Evolutionary conservation across 2,888 invertebrate genomes (phyloP), one percentile per base, ranked within the genome.

Genomic region (Coleophora flavipennella): DNA sequence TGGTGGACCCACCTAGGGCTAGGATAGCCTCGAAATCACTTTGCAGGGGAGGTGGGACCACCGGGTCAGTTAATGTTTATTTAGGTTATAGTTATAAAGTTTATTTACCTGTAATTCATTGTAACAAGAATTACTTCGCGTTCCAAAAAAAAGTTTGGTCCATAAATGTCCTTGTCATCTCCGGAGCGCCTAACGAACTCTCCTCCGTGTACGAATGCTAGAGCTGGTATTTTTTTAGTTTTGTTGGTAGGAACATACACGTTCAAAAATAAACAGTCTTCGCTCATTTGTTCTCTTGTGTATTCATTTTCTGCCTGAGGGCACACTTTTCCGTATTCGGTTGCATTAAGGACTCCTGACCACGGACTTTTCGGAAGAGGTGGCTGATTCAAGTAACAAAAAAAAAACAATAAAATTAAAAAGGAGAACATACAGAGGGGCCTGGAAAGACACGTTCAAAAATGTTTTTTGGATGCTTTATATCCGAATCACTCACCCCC

Each of bases 191-290:
- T 28, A 20, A 46, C 49, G 40, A 59, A 62, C 25, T 45, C 55
- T 9, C 71, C 71, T 1, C 69, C 68, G 40, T 68, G 72, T 13
- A 70, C 45, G 36, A 48, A 59, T 0, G 66, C 53, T n/a, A 64
- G 40, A 2, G 67, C 68, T 1, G 69, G 62, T 7, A 55, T 20
- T 1, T 33, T 32, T 20, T 43, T 31, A 1, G 35, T 40, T 3
- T n/a, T 39, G n/a, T 43, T 45, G 3, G 36, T 46, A 2, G 63
- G 63, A 2, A 59, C 54, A 36, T 55, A 53, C 6, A 62, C 42
- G 36, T 62, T 60, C 2, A 64, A 14, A 26, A 36, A 44, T 11
- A 64, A 46, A 40, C 64, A 62, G 44, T 62, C 58, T 45, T 64
- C 64, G 33, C 40, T 51, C 54, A 56, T 59, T 37, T 53, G 39